Base-by-base conservation (phyloP, 2,888 invertebrate species). In the Beris morrisii region DNA sequence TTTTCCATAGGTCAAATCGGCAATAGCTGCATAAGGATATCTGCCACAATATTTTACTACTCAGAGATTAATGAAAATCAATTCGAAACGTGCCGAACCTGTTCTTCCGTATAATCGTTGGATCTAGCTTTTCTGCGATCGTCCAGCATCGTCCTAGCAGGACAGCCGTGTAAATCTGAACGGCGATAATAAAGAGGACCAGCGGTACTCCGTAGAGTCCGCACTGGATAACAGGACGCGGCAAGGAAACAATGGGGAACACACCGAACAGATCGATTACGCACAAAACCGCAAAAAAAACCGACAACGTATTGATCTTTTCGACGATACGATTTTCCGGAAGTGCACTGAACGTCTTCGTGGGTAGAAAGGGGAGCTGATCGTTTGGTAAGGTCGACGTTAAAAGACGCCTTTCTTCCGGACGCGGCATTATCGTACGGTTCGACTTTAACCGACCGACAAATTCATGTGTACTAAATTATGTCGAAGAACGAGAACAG, bases 11-110 rank as follows among this genome's bases (percentile, higher is more conserved):
- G 92, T 89, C 53, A 92, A 79, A 75, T 93, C 90, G 0, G 91
- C 92, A 22, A 95, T 85, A 0, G 93, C 92, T 0, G 93, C 90
- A 75, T 94, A 92, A 0, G 95, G 94, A 76, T 89, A 90, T 70
- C 93, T 89, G 74, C 13, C 43, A 13, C 28, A 15, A 52, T 52
- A 22, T 12, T 12, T 5, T 52, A 52, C 28, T 52, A 2, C 15
- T 22, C n/a, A 15, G 55, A 61, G 13, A 56, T 43, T 31, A 50
- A 43, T 45, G 12, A n/a, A 66, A 46, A 12, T 54, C 30, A 15
- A 6, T 38, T n/a, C 5, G 43, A 31, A 4, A 12, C 13, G 4
- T 28, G 6, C 12, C 63, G 69, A 74, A 84, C 84, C 85, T 81
- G 76, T 85, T 84, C 79, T 88, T 83, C 73, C 83, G 77, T 28